phyloP scores from a whole-genome alignment of 2,888 invertebrate genomes.

The Drosophila mimica region DNA sequence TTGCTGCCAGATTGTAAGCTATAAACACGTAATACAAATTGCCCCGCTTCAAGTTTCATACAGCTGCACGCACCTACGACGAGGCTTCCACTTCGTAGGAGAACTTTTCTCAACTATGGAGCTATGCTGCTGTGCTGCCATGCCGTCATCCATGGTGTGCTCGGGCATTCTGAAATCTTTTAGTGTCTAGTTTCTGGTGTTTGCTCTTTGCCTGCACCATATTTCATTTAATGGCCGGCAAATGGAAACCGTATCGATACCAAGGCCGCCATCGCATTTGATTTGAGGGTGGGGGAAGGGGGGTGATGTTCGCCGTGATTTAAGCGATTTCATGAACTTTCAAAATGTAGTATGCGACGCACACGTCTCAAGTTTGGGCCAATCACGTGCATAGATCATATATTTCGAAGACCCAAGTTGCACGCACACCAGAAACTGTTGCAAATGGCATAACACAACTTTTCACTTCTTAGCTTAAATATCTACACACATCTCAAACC shows the following conservation, averaged over 20 bases:
- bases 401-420: conserved; percentile 3
- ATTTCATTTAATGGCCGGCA: conserved; percentile 49
- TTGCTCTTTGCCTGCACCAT: conserved; percentile 50
- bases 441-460: conserved; percentile 12
- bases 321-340: conserved; percentile 58
- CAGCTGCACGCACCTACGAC: conserved; percentile 40
- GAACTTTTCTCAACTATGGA: background rate
- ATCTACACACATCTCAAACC: conserved; percentile 1
- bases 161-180: conserved; percentile 34
- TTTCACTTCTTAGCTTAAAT: conserved; percentile 3
- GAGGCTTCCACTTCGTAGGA: background rate
- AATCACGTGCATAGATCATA: conserved; percentile 46
- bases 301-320: conserved; percentile 27
- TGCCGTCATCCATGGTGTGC: background rate
- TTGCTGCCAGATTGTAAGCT: conserved; percentile 53
- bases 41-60: conserved; percentile 52
- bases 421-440: conserved; percentile 18
- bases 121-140: background rate
- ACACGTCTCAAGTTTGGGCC: conserved; percentile 31
- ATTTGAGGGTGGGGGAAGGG: background rate
- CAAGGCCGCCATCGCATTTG: background rate
- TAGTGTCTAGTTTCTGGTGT: conserved; percentile 45
- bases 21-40: conserved; percentile 72
- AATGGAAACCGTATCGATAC: conserved; percentile 14
- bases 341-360: conserved; percentile 18